Conservation (phyloP, 2,797 vertebrate species). For the Astyanax mexicanus region DNA sequence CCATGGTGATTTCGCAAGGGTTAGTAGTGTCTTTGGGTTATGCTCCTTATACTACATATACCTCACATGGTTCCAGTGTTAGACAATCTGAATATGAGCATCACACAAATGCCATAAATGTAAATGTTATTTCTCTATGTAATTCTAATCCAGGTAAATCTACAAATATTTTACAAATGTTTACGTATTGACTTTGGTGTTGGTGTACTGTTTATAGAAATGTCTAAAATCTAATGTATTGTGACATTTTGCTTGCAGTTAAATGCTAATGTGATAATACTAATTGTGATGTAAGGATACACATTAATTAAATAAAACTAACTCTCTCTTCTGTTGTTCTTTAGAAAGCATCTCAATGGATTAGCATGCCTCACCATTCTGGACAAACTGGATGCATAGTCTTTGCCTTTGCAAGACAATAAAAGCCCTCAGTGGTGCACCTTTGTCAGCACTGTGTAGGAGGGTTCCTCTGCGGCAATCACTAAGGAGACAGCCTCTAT, state of each 20-base stretch:
- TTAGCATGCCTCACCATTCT: slow-evolving; percentile 7
- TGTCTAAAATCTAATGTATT: not conserved
- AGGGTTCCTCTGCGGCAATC: slow-evolving; percentile 4
- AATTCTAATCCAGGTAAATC: no score
- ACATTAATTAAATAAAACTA: not conserved
- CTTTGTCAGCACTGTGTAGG: not conserved
- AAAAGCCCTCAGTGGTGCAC: slow-evolving; percentile 58
- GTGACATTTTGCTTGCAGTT: not conserved
- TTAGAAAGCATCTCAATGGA: slow-evolving; percentile 4
- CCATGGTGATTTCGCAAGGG: no score
- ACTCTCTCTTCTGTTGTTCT: slow-evolving; percentile 10
- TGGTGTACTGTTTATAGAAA: no score
- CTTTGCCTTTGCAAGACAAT: slow-evolving; percentile 55
- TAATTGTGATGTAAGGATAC: not conserved
- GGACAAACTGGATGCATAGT: slow-evolving; percentile 79
- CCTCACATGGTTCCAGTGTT: no score
- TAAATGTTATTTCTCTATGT: no score
- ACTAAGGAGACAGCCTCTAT: slow-evolving; percentile 6
- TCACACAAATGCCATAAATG: no score
- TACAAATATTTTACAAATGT: no score
- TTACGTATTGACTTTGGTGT: no score
- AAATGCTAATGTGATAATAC: not conserved
- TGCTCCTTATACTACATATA: no score
- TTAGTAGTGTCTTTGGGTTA: no score
- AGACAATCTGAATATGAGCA: no score